phyloP scores from a whole-genome alignment of 2,888 invertebrate species.

The Eristalinus sepulchralis region DNA sequence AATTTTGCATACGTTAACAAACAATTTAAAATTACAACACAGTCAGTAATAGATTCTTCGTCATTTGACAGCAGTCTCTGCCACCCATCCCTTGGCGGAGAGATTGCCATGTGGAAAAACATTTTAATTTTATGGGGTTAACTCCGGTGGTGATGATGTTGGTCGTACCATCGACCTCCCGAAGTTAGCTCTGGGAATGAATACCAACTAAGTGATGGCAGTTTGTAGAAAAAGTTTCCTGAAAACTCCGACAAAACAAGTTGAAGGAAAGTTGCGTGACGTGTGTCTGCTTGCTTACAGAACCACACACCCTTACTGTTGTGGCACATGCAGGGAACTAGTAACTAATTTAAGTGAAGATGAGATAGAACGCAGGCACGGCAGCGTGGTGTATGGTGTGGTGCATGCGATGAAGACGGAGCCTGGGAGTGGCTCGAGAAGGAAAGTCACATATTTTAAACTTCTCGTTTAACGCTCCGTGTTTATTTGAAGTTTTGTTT shows the following conservation, averaged over 20 bases:
- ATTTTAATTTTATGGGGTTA: neutral
- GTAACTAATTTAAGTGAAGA: neutral
- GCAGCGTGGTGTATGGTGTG: neutral
- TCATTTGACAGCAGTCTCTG: neutral
- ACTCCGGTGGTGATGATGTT: neutral
- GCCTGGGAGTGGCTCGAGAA: too few relatives aligned
- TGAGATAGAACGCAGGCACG: neutral
- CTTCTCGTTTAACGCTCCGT: neutral
- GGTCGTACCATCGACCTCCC: too few relatives aligned
- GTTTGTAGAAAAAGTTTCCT: neutral
- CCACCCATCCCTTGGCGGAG: too few relatives aligned
- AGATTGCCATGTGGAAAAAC: neutral
- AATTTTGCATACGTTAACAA: constrained; percentile 10
- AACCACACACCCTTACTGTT: neutral
- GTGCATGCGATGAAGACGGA: neutral
- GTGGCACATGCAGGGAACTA: neutral
- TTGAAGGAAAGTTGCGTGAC: neutral
- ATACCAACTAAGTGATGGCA: neutral
- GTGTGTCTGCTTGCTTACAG: neutral
- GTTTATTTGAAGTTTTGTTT: neutral
- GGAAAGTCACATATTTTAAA: neutral
- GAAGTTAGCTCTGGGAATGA: neutral
- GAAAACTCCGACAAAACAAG: neutral
- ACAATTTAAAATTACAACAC: constrained; percentile 25
- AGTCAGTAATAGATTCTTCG: constrained; percentile 14